Base-by-base conservation (phyloP, 2,888 invertebrate genomes). In the Ephialtes manifestator region DNA sequence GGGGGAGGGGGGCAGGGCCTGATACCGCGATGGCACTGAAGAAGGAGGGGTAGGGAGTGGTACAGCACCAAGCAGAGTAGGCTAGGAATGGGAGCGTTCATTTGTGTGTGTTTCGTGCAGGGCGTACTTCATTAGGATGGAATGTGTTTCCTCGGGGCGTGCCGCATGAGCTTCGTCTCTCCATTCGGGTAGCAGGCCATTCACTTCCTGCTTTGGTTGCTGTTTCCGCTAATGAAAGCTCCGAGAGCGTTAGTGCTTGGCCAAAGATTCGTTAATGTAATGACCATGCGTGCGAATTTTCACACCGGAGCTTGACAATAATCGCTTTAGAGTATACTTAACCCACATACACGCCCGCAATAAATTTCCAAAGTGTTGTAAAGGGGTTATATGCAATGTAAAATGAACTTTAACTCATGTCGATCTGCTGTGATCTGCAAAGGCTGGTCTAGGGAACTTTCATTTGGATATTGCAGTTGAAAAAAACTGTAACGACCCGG, bases 61-160 rank as follows among this genome's bases (percentile, higher is more conserved):
- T 39, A 35, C 51, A 15, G 46, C 13, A 20, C 20, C 15, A 11
- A 28, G 13, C n/a, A 28, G 28, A 18, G 28, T 13, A 2, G 68
- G 0, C 31, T 13, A 46, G 43, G 46, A 46, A 77, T 43, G 55
- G 43, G 43, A 43, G 11, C n/a, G 43, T 20, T 51, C n/a, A 18
- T 10, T 31, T 20, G 51, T 15, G 63, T 35, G 63, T 18, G n/a
- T 5, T 35, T 39, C 35, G 46, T 20, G 67, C 13, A 43, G 20
- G 55, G 24, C 46, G 39, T 58, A 68, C 67, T 77, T 77, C 77
- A 77, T 77, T 77, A 77, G 46, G 20, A 46, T 46, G 55, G 67
- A 77, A 77, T 77, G 77, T 68, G 68, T 13, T 68, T 46, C 28
- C n/a, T 15, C 31, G 31, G 31, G 77, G 63, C 20, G 67, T 46